Percentiles rank a stretch among this genome's conserved stretches.
Conservation (phyloP, 2,888 invertebrate genomes). For the Lasioglossum vierecki region DNA sequence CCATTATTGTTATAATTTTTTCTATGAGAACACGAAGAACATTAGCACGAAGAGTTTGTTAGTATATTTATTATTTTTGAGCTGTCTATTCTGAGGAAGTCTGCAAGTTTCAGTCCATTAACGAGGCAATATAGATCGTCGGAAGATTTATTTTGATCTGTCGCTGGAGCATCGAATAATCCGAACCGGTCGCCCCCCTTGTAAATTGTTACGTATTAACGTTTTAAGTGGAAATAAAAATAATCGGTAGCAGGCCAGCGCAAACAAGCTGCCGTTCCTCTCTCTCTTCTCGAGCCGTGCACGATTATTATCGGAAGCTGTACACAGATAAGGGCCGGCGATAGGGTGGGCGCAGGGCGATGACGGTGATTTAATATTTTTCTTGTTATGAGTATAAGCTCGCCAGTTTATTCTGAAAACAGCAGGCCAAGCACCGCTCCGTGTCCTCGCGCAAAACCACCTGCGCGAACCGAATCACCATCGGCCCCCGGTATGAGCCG, state of each 20-base stretch:
- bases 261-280: slow-evolving; percentile 39
- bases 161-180: not conserved
- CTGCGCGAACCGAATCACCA: slow-evolving; percentile 56
- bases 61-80: not conserved
- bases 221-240: slow-evolving; percentile 45
- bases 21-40: no score
- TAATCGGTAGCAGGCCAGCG: slow-evolving; percentile 37
- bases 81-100: not conserved
- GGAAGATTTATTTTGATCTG: slow-evolving; percentile 22
- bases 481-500: slow-evolving; percentile 38
- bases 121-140: not conserved
- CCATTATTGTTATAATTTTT: no score
- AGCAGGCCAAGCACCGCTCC: slow-evolving; percentile 72
- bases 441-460: slow-evolving; percentile 73
- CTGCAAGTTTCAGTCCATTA: not conserved
- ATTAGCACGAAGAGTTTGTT: not conserved
- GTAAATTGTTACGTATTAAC: slow-evolving; percentile 37
- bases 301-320: slow-evolving; percentile 44
- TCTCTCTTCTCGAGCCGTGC: not conserved
- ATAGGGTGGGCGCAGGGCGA: slow-evolving; percentile 62
- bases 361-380: slow-evolving; percentile 82
- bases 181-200: not conserved
- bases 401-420: slow-evolving; percentile 81
- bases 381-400: slow-evolving; percentile 83
- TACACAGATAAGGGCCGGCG: slow-evolving; percentile 55